Conservation (phyloP, 1,140 invertebrate species). For the Macrocentrus cingulum region DNA sequence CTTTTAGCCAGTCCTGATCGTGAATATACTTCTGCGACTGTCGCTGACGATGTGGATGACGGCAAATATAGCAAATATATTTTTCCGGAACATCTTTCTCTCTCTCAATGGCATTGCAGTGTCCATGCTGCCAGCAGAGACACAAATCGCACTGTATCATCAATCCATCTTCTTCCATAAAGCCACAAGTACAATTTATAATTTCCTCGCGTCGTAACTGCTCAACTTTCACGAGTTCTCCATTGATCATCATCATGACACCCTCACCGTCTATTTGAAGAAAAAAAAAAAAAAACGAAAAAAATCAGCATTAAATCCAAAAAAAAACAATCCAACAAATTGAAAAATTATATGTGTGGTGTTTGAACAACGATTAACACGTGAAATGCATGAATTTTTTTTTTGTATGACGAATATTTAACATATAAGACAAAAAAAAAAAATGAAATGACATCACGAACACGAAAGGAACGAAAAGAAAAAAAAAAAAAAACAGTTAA, state of each 20-base stretch:
- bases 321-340: background rate
- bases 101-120: conserved; percentile 80
- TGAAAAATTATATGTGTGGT: too few species aligned
- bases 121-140: conserved; percentile 91
- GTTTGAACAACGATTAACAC: conserved; percentile 9
- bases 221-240: conserved; percentile 54
- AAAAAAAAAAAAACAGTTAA: conserved; percentile 39
- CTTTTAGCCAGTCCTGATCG: conserved; percentile 85
- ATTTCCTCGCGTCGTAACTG: conserved; percentile 69
- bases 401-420: background rate
- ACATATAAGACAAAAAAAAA: background rate
- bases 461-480: too few species aligned
- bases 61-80: conserved; percentile 87
- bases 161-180: conserved; percentile 85
- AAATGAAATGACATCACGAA: conserved; percentile 31
- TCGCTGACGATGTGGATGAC: conserved; percentile 73
- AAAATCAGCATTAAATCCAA: conserved; percentile 5
- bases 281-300: conserved; percentile 19
- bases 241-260: conserved; percentile 54
- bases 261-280: conserved; percentile 42
- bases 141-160: conserved; percentile 96
- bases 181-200: conserved; percentile 83
- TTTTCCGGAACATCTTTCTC: conserved; percentile 85
- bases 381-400: background rate
- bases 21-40: conserved; percentile 74